Base-by-base conservation (phyloP, 2,797 vertebrate genomes). In the Arvicola amphibius region DNA sequence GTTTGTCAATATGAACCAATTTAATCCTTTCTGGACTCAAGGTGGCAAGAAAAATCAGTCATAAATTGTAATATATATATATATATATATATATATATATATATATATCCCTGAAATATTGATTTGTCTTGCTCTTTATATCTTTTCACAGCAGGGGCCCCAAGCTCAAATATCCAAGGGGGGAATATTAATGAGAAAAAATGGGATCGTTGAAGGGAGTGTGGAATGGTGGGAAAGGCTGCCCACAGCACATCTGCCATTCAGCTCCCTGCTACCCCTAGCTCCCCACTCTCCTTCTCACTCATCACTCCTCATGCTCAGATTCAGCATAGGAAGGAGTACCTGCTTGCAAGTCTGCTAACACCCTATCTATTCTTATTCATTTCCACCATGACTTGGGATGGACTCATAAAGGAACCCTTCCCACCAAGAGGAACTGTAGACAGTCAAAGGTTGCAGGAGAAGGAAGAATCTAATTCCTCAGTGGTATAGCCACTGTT, bases 101-200 rank as follows among this genome's bases (percentile, higher is more conserved):
- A 80, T 63, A 63, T 63, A 63, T 29, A n/a, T 13, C 51, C 74
- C 46, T 0, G 0, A 61, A 94, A 76, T 97, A 95, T 85, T 56
- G 90, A 97, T 93, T 46, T 84, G 19, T 76, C 32, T 97, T 86
- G 81, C 46, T 91, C 59, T 95, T 90, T 85, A 88, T 80, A 63
- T 53, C 21, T 65, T 40, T n/a, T 34, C 84, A 76, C 51, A 85
- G 59, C 40, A 59, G 87, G 83, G 69, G 27, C 92, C 53, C 76
- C 90, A 83, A n/a, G 87, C 86, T 73, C 84, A 90, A 81, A 83
- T 77, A 84, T 21, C 79, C 25, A 67, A 88, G 34, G 71, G 48
- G 90, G 67, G 34, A 43, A 12, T 59, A 34, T 92, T 40, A 32
- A 9, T 19, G 37, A 93, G 79, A 73, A 91, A 81, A 65, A 59